Conservation (phyloP, 2,888 invertebrate species). For the Cryptus viduatorius region DNA sequence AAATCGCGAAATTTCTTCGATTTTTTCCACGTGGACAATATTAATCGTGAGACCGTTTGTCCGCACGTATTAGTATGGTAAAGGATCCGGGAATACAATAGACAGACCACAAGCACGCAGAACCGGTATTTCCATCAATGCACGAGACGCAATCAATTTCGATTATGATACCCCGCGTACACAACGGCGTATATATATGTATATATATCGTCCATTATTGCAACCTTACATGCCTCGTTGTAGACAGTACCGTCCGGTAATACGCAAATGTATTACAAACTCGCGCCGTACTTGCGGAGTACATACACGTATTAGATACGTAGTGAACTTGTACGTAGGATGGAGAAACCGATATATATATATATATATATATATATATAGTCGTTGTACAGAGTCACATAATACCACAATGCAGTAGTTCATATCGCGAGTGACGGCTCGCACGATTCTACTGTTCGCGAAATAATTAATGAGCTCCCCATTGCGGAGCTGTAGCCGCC, state of each 20-base stretch:
- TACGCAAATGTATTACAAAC: constrained; percentile 43
- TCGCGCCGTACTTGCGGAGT: constrained; percentile 35
- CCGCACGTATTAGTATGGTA: neutral
- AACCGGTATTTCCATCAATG: constrained; percentile 40
- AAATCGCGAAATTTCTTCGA: constrained; percentile 17
- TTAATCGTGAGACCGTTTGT: neutral
- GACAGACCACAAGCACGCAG: neutral
- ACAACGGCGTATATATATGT: neutral
- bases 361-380: neutral
- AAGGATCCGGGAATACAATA: constrained; percentile 27
- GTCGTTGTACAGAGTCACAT: neutral
- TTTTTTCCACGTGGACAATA: neutral
- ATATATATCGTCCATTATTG: constrained; percentile 41
- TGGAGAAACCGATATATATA: constrained; percentile 1
- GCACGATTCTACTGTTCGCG: constrained; percentile 43
- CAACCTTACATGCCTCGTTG: constrained; percentile 32
- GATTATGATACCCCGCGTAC: constrained; percentile 32
- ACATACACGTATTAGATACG: constrained; percentile 26
- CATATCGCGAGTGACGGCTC: constrained; percentile 41
- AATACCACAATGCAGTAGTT: neutral
- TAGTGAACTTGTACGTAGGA: constrained; percentile 3
- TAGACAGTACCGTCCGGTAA: constrained; percentile 27
- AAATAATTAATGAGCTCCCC: constrained; percentile 47
- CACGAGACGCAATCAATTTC: constrained; percentile 45
- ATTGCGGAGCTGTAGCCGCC: neutral